Evolutionary conservation across 1,140 invertebrate genomes (phyloP).

Genomic region (Araneus ventricosus): DNA sequence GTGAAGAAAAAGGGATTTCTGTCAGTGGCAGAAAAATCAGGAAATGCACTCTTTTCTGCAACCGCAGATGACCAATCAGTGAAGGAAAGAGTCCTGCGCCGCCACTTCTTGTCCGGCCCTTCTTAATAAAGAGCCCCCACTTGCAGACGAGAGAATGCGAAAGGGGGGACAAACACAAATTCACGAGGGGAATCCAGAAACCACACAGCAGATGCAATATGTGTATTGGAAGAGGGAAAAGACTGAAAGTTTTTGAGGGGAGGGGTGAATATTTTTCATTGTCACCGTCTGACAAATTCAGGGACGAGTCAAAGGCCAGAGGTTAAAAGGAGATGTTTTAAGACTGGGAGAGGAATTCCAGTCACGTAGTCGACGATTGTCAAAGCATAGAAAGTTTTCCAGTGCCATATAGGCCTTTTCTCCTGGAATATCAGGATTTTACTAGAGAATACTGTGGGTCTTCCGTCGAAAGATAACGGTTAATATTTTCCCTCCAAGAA

Average conservation of each 20-base stretch:
- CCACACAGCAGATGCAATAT: no score
- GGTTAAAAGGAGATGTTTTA: background rate
- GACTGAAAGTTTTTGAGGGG: background rate
- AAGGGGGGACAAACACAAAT: conserved; percentile 28
- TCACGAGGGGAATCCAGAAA: background rate
- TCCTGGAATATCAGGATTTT: background rate
- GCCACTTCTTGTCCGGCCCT: conserved; percentile 54
- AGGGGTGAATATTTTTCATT: conserved; percentile 16
- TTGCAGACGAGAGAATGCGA: background rate
- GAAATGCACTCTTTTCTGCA: conserved; percentile 31
- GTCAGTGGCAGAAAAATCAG: background rate
- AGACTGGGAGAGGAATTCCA: background rate
- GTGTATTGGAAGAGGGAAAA: background rate
- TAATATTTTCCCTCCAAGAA: background rate
- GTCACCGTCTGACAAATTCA: conserved; percentile 5
- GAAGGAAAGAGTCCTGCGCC: conserved; percentile 42
- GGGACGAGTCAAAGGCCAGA: background rate
- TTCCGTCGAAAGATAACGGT: background rate
- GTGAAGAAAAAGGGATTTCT: background rate
- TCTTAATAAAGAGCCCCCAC: conserved; percentile 61
- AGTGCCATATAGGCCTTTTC: background rate
- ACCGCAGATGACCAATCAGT: conserved; percentile 59
- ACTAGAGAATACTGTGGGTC: background rate
- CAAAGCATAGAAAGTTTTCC: background rate
- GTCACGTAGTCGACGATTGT: conserved; percentile 7